Evolutionary conservation across 2,888 invertebrate species (phyloP).

Genomic region (Hydrotaea diabolus): DNA sequence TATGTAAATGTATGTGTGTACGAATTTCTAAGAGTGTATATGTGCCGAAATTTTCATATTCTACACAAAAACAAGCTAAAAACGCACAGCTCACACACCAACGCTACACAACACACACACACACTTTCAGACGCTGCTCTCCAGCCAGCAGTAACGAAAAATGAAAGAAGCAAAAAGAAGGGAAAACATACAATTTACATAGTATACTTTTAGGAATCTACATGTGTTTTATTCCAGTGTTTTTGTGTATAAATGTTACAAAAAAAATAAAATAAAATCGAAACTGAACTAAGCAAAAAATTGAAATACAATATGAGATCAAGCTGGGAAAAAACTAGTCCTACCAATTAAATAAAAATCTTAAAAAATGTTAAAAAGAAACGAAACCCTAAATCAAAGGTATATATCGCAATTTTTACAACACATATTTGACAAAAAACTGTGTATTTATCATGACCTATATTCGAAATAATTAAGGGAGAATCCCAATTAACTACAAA

Average conservation of each 20-base stretch:
- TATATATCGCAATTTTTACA: no score
- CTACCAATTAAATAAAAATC: not conserved
- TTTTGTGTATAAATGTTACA: not conserved
- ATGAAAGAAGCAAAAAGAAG: not conserved
- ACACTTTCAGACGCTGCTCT: not conserved
- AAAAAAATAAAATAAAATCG: not conserved
- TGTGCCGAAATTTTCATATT: slow-evolving; percentile 12
- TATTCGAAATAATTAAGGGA: no score
- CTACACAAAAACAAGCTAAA: slow-evolving; percentile 14
- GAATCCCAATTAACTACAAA: no score
- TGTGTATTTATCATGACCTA: no score
- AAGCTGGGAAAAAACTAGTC: no score
- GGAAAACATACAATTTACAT: not conserved
- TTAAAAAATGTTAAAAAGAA: not conserved
- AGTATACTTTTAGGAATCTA: slow-evolving; percentile 52
- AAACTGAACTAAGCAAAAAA: not conserved
- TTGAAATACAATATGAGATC: no score
- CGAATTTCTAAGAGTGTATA: slow-evolving; percentile 3
- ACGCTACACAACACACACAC: no score
- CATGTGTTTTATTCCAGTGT: slow-evolving; percentile 48
- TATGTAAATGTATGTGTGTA: slow-evolving; percentile 30
- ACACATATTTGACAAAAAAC: no score
- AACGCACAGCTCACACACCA: no score
- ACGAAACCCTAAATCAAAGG: no score
- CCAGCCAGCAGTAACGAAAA: not conserved